phyloP scores from a whole-genome alignment of 1,140 invertebrate genomes.

The Drosophila sturtevanti region DNA sequence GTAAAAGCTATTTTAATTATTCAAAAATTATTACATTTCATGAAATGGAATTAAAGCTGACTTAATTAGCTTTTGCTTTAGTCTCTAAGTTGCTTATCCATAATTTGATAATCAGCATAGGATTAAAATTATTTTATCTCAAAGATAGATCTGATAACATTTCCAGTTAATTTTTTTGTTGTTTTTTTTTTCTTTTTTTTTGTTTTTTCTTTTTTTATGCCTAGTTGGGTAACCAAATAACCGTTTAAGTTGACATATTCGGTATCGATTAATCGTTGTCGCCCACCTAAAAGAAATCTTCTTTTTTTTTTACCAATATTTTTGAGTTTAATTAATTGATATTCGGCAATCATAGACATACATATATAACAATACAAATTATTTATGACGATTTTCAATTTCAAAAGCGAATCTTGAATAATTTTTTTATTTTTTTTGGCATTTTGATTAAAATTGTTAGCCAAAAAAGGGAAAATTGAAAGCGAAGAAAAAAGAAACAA shows the following conservation, averaged over 20 bases:
- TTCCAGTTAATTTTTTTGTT: too few relatives aligned
- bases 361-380: slow-evolving; percentile 1
- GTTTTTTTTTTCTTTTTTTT: too few relatives aligned
- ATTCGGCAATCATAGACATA: not conserved
- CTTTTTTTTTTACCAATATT: not conserved
- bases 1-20: too few relatives aligned
- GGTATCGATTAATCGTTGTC: not conserved
- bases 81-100: too few relatives aligned
- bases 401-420: not conserved
- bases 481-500: not conserved
- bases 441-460: not conserved
- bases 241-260: not conserved
- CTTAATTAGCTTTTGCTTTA: too few relatives aligned
- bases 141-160: too few relatives aligned
- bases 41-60: too few relatives aligned
- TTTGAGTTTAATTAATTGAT: slow-evolving; percentile 1
- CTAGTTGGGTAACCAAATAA: not conserved
- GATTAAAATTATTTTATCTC: too few relatives aligned
- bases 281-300: not conserved
- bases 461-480: not conserved
- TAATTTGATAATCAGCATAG: too few relatives aligned
- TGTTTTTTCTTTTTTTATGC: too few relatives aligned
- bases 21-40: too few relatives aligned
- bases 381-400: slow-evolving; percentile 2
- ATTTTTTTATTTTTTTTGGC: too few relatives aligned